phyloP scores from a whole-genome alignment of 2,797 vertebrate genomes.

The Thamnophis elegans region DNA sequence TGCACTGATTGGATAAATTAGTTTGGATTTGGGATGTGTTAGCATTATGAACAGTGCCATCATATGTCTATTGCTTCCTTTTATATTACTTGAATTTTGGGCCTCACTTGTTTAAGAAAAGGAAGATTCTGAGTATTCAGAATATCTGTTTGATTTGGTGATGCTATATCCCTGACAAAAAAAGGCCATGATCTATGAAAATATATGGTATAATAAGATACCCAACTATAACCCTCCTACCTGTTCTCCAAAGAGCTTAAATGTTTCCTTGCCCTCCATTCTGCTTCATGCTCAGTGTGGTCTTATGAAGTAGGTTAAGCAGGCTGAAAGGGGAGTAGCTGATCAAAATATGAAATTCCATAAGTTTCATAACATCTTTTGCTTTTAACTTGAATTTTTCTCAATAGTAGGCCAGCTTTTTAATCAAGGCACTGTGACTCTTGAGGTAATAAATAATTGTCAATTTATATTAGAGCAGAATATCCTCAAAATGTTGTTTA shows the following conservation, averaged over 20 bases:
- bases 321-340: background rate
- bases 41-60: background rate
- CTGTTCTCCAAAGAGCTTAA: background rate
- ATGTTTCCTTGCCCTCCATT: background rate
- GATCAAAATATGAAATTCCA: background rate
- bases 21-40: background rate
- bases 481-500: background rate
- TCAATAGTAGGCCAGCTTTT: background rate
- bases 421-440: background rate
- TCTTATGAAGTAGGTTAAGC: background rate
- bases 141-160: background rate
- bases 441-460: background rate
- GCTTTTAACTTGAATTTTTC: background rate
- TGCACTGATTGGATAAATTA: background rate
- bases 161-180: background rate
- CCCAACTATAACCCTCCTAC: too few species aligned
- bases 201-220: background rate
- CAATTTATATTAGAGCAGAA: background rate
- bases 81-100: background rate
- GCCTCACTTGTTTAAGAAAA: background rate
- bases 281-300: background rate
- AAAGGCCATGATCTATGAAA: background rate
- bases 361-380: background rate
- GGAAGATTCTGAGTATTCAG: background rate
- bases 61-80: background rate